phyloP scores from a whole-genome alignment of 2,113 vertebrate species.

The Casuarius casuarius region DNA sequence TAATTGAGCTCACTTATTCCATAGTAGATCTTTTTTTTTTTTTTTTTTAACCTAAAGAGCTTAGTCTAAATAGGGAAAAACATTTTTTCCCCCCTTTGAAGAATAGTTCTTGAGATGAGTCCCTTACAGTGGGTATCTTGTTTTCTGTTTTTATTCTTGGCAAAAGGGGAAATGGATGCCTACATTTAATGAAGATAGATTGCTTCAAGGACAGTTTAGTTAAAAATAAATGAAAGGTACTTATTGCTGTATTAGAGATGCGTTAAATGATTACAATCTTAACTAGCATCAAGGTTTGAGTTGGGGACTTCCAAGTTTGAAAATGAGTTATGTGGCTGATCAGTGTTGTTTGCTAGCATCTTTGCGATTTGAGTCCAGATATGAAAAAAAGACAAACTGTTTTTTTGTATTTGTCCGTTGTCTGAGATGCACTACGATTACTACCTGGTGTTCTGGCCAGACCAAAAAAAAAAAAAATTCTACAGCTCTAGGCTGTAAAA shows the following conservation, averaged over 20 bases:
- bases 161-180: not conserved
- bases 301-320: not conserved
- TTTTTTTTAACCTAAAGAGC: not conserved
- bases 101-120: not conserved
- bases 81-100: not conserved
- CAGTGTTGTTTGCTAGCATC: accelerated
- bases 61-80: not conserved
- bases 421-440: not conserved
- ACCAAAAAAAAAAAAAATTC: not conserved
- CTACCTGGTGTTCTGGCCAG: not conserved
- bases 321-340: not conserved
- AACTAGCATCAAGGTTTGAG: not conserved
- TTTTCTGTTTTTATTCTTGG: not conserved
- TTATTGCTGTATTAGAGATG: not conserved
- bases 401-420: not conserved
- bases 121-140: not conserved
- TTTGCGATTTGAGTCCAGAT: not conserved
- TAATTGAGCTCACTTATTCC: not conserved
- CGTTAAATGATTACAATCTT: not conserved
- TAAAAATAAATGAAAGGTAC: not conserved
- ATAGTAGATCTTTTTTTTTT: not conserved
- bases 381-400: not conserved
- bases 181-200: no score
- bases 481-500: not conserved
- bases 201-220: not conserved